A percentile compares a stretch with the other conserved stretches of the same genome.
Conservation (phyloP, 1,140 invertebrate genomes). For the Drosophila erecta region DNA sequence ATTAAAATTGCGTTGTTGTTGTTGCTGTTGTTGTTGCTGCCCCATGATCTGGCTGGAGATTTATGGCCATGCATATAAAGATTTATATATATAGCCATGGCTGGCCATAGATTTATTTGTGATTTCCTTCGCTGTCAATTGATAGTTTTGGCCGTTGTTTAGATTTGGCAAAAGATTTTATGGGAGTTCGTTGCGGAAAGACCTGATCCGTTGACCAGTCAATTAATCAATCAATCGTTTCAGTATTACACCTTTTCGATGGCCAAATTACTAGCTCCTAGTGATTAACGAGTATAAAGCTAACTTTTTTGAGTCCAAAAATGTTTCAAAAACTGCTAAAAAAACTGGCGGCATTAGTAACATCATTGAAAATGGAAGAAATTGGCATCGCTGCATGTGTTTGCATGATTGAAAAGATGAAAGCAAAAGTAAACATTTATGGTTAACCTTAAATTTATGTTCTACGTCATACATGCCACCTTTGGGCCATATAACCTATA, state of each 20-base stretch:
- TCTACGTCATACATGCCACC: constrained; percentile 6
- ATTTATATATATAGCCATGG: constrained; percentile 28
- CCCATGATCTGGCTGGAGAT: constrained; percentile 35
- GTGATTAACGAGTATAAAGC: neutral
- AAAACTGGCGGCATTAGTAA: neutral
- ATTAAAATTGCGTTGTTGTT: constrained; percentile 62
- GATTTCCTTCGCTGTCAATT: constrained; percentile 61
- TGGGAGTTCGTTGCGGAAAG: constrained; percentile 52
- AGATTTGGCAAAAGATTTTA: constrained; percentile 30
- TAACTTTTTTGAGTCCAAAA: too few relatives aligned
- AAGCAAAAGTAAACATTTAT: neutral
- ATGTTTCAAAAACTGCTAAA: neutral
- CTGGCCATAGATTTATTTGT: constrained; percentile 30
- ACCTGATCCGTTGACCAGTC: constrained; percentile 40
- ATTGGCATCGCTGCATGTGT: neutral
- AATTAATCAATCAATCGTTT: constrained; percentile 38
- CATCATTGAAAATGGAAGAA: neutral
- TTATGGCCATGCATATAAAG: constrained; percentile 51
- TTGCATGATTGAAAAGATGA: neutral
- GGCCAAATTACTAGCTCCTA: neutral
- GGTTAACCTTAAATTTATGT: neutral
- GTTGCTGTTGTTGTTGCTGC: constrained; percentile 38
- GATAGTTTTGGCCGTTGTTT: constrained; percentile 28
- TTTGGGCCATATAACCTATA: neutral
- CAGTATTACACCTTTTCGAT: constrained; percentile 15